Base-by-base conservation (phyloP, 2,113 vertebrate genomes). In the Eidolon helvum region DNA sequence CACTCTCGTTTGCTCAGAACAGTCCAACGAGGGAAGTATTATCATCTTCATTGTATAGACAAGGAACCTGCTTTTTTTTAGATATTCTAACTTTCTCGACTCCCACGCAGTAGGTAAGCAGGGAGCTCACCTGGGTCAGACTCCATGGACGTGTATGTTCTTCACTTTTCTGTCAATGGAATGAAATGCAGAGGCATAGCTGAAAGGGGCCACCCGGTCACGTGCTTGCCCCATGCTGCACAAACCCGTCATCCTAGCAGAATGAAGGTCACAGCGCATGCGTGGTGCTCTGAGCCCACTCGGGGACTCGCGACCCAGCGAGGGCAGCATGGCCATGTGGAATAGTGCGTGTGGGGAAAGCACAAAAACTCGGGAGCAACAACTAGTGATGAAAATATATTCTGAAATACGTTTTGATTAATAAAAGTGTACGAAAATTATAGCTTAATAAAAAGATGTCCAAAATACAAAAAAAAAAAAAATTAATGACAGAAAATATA, bases 191-290 rank as follows among this genome's bases (percentile, higher is more conserved):
- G 30, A 22, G 38, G 16, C 40, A 10, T 2, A 26, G 19, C 4
- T 30, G 40, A 16, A 35, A 38, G 19, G 5, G 33, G 15, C 40
- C 26, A 0, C 28, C 21, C 0, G 0, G 24, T 69, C 50, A 40
- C 10, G 10, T 5, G 14, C 19, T 26, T 26, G 19, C 3, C 38
- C 14, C 33, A 6, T 9, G 6, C 9, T 1, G 9, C 87, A 38
- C 45, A 19, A 57, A 10, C 5, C 7, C 1, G 4, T 40, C 16
- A 7, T 21, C 28, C 33, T 0, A 4, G 14, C 18, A 3, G 7
- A 16, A 35, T 15, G 5, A 28, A 35, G 66, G 26, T n/a, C 45
- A 7, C 5, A 0, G 28, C 0, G 1, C 2, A 0, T 0, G 4
- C 5, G 4, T 5, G 40, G 21, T 4, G 28, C 33, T 2, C 57